These are phyloP conservation scores for Prietella phreatophila DNA, from an alignment of 2,113 vertebrate genomes.

Conservation along the genomic window DNA sequence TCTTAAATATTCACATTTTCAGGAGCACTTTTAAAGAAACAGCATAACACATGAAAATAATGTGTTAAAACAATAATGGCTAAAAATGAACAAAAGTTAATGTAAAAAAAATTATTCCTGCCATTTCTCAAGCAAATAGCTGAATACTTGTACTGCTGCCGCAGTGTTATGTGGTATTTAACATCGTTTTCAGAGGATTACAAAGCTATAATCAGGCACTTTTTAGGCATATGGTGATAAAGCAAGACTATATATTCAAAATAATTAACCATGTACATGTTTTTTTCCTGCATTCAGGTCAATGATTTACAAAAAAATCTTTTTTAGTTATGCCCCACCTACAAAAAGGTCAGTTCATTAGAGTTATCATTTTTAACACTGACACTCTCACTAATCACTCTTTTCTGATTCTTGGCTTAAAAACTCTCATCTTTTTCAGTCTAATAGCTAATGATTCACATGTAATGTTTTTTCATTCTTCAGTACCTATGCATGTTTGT, in stretches of 20 bases:
- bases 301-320: background rate
- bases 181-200: background rate
- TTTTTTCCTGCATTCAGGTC: too few species aligned
- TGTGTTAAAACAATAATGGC: background rate
- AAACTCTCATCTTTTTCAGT: background rate
- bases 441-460: background rate
- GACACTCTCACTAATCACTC: background rate
- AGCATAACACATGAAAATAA: background rate
- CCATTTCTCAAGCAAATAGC: background rate
- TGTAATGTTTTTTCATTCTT: background rate
- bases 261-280: background rate
- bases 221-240: background rate
- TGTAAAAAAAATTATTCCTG: too few species aligned
- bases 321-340: too few species aligned
- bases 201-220: background rate
- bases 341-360: too few species aligned
- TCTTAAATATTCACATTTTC: background rate
- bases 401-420: background rate
- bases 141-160: background rate
- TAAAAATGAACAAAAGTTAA: background rate
- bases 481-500: background rate
- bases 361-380: too few species aligned
- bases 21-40: background rate
- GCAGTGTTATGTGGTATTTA: background rate
- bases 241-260: background rate